phyloP scores from a whole-genome alignment of 2,888 invertebrate species.

The Mesorhabditis belari region DNA sequence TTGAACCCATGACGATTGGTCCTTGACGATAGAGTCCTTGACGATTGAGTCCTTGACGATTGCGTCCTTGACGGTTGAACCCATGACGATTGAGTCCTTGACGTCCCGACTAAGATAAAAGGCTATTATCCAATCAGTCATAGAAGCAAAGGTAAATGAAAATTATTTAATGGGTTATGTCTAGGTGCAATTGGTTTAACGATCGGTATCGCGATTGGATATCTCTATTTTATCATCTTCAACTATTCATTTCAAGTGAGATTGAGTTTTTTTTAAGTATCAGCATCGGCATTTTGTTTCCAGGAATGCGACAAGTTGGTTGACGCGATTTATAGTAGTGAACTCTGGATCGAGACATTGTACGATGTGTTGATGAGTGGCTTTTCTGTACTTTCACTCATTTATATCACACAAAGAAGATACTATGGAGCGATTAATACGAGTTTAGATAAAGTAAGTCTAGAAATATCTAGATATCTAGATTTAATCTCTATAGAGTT shows the following conservation, averaged over 20 bases:
- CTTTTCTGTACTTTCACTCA: conserved; percentile 39
- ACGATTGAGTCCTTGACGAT: too few relatives aligned
- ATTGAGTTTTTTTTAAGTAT: conserved; percentile 2
- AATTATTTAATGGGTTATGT: background rate
- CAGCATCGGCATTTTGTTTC: too few relatives aligned
- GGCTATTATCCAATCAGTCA: too few relatives aligned
- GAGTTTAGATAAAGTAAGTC: conserved; percentile 35
- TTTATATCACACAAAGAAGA: conserved; percentile 47
- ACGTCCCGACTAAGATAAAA: too few relatives aligned
- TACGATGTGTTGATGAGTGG: conserved; percentile 43
- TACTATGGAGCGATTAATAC: conserved; percentile 47
- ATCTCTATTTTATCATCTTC: conserved; percentile 48
- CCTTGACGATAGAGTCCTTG: too few relatives aligned
- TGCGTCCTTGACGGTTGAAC: too few relatives aligned
- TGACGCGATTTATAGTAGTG: conserved; percentile 38
- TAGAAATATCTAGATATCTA: background rate
- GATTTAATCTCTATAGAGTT: too few relatives aligned
- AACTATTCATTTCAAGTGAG: conserved; percentile 22
- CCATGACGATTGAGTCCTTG: too few relatives aligned
- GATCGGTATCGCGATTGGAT: conserved; percentile 47
- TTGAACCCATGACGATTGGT: too few relatives aligned
- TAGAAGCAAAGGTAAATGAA: too few relatives aligned
- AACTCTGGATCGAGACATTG: conserved; percentile 41
- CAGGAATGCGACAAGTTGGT: conserved; percentile 38
- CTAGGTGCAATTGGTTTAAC: conserved; percentile 42